Base-by-base conservation (phyloP, 2,113 vertebrate species). In the Rhinolophus ferrumequinum region DNA sequence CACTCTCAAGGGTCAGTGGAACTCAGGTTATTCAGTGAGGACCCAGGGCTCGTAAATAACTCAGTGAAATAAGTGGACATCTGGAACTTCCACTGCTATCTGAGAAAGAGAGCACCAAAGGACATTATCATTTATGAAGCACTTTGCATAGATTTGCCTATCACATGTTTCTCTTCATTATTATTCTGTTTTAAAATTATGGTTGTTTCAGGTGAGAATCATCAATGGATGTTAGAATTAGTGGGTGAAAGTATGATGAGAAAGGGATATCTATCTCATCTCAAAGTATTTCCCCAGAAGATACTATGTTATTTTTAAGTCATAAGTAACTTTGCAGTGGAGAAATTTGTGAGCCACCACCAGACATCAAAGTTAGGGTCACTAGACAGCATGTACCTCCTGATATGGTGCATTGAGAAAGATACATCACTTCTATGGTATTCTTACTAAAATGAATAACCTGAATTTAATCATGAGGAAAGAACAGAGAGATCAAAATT, bases 111-210 rank as follows among this genome's bases (percentile, higher is more conserved):
- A 19, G n/a, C 5, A 21, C 14, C 26, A 21, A 67, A 38, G 72
- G 14, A 18, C 35, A 11, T 56, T 96, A 54, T 91, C 33, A 21
- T 76, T 88, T 75, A 89, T 72, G 44, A 60, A 60, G n/a, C 56
- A 50, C 60, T 77, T 64, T 58, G 80, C 52, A 73, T 28, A 67
- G 52, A 47, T 66, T 84, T 11, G 8, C 33, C 77, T 58, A 82
- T 58, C 41, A 77, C 18, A 5, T 33, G 0, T 66, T 77, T 89
- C 66, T 93, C 67, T 89, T 80, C 35, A 38, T 66, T 77, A 83
- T 86, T 86, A 76, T 58, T 81, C 75, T 79, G 66, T 22, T 90
- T 95, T 93, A 86, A 89, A 96, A 93, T 30, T 47, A 18, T 75
- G 26, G 7, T 79, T 33, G n/a, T 75, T 93, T 70, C 58, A 88